Evolutionary conservation across 1,140 invertebrate genomes (phyloP).

Genomic region (Melanaphis sacchari): DNA sequence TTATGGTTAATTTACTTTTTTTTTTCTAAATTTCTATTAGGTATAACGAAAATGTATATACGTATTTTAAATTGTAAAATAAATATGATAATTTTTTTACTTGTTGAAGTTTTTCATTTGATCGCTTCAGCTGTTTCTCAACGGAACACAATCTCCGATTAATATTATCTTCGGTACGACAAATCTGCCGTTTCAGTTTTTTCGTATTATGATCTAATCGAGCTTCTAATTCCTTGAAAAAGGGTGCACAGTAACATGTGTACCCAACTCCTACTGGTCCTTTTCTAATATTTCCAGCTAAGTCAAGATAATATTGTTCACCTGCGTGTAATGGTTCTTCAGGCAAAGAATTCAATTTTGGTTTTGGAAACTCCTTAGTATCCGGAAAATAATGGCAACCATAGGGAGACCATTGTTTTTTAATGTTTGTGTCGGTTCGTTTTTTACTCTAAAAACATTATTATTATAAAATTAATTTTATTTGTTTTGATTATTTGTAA

Average conservation of each 20-base stretch:
- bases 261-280: constrained; percentile 89
- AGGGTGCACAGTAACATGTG: constrained; percentile 78
- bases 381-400: constrained; percentile 89
- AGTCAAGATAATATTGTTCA: constrained; percentile 92
- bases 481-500: not conserved
- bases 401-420: constrained; percentile 79
- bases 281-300: constrained; percentile 95
- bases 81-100: constrained; percentile 60
- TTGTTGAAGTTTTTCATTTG: constrained; percentile 60
- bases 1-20: not conserved
- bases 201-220: constrained; percentile 84
- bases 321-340: constrained; percentile 84
- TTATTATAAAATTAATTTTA: not conserved
- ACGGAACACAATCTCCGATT: constrained; percentile 80
- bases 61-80: not conserved
- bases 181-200: constrained; percentile 83
- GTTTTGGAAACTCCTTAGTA: constrained; percentile 81
- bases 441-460: constrained; percentile 19
- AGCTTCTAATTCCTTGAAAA: constrained; percentile 87
- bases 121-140: constrained; percentile 65
- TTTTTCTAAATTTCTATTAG: not conserved
- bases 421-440: constrained; percentile 5
- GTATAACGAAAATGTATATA: not conserved
- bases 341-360: constrained; percentile 83
- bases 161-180: constrained; percentile 79